Base-by-base conservation (phyloP, 2,113 vertebrate genomes). In the Stigmatopora nigra region DNA sequence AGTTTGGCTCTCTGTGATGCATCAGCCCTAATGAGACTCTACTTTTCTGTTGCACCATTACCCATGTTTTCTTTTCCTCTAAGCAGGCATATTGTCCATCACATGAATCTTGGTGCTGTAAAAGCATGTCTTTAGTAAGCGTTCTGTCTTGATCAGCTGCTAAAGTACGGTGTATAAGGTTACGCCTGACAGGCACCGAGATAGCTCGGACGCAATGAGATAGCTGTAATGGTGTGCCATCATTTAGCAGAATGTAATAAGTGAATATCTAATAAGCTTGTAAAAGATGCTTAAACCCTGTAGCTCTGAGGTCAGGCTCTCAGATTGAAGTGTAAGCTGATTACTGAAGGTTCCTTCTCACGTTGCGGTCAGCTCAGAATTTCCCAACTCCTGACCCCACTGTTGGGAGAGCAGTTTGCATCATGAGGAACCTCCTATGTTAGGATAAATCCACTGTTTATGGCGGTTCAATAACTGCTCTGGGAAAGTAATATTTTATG, bases 221-320 rank as follows among this genome's bases (percentile, higher is more conserved):
- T 78, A 69, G 75, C 76, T 61, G 73, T 86, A 86, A 86, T 86
- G 80, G 82, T 66, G 69, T 72, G 74, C 80, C 79, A 82, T 88
- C 65, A 86, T 88, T 88, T 88, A 84, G 73, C 70, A 73, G 55
- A 83, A 87, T 85, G 78, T 80, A 87, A 85, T 84, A 86, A 86
- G 84, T 81, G 75, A 82, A 87, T 88, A 82, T 85, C 87, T 86
- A 84, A 88, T 86, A 77, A 86, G 74, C 45, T 75, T 66, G 67
- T 81, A 79, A 82, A 87, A 73, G 82, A 85, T 79, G 65, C 76
- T 84, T 81, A 82, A 84, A 80, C 79, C 77, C 64, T 78, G 74
- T 53, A 72, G 66, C 68, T 65, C 65, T 75, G 79, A 58, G 77
- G 77, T 84, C 82, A 78, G 68, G 56, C 68, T 61, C 22, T 68